Evolutionary conservation across 2,113 vertebrate species (phyloP).

Genomic region (Percopsis transmontana): DNA sequence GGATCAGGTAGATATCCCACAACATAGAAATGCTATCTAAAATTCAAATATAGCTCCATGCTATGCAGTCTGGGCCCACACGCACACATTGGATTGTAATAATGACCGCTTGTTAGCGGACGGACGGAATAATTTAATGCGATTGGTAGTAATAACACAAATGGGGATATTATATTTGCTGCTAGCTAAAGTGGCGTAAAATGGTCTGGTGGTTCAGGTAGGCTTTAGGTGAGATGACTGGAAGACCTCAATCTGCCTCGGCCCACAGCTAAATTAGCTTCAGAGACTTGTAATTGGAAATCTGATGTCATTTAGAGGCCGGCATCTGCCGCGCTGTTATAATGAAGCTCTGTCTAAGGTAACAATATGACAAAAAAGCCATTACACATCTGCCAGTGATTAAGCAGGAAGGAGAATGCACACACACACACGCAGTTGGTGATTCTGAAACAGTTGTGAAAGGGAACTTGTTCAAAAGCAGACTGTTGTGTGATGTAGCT

Average conservation of each 20-base stretch:
- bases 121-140: slow-evolving; percentile 59
- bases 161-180: slow-evolving; percentile 57
- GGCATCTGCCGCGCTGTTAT: slow-evolving; percentile 66
- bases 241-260: slow-evolving; percentile 61
- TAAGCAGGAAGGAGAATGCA: slow-evolving; percentile 47
- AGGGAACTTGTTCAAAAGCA: slow-evolving; percentile 32
- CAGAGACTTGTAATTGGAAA: slow-evolving; percentile 70
- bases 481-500: slow-evolving; percentile 39
- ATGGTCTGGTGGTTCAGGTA: slow-evolving; percentile 45
- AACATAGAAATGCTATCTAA: slow-evolving; percentile 30
- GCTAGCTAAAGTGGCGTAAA: slow-evolving; percentile 49
- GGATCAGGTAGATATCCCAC: slow-evolving; percentile 85
- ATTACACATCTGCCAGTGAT: slow-evolving; percentile 66
- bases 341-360: slow-evolving; percentile 68
- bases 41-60: slow-evolving; percentile 33
- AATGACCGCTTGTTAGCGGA: slow-evolving; percentile 69
- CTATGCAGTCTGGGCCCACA: slow-evolving; percentile 45
- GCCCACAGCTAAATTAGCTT: slow-evolving; percentile 65
- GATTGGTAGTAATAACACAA: slow-evolving; percentile 45
- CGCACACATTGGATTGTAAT: slow-evolving; percentile 70
- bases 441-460: slow-evolving; percentile 12
- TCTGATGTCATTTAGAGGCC: slow-evolving; percentile 71
- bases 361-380: slow-evolving; percentile 67
- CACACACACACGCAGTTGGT: slow-evolving; percentile 28
- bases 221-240: slow-evolving; percentile 43